These are phyloP conservation scores for Gymnocypris eckloni DNA, from an alignment of 2,797 vertebrate species.

Conservation along the genomic window DNA sequence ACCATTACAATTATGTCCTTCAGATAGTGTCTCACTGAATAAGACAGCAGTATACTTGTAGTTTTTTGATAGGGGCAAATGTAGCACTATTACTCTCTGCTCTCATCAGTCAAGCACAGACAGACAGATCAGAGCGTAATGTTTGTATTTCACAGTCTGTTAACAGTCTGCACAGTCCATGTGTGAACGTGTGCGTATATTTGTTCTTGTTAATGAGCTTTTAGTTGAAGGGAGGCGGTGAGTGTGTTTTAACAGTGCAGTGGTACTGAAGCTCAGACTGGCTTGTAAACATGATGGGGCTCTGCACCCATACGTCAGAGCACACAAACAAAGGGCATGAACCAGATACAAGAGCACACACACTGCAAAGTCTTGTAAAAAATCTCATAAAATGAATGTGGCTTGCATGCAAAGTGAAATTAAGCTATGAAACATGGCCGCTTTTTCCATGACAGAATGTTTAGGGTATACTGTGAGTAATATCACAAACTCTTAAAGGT, in stretches of 20 bases:
- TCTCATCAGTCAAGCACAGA: conserved; percentile 22
- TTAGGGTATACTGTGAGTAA: background rate
- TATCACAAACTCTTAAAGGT: background rate
- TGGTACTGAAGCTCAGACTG: conserved; percentile 36
- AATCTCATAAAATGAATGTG: conserved; percentile 41
- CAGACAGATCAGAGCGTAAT: conserved; percentile 53
- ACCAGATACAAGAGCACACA: background rate
- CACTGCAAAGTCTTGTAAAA: conserved; percentile 30
- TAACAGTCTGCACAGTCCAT: conserved; percentile 60
- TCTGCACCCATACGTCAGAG: conserved; percentile 53
- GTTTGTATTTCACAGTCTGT: conserved; percentile 63
- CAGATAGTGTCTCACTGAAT: conserved; percentile 3
- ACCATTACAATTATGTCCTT: conserved; percentile 3
- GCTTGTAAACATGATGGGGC: conserved; percentile 48
- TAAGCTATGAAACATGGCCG: conserved; percentile 10
- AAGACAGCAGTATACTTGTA: conserved; percentile 21
- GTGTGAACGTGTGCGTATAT: conserved; percentile 28
- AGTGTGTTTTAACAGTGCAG: conserved; percentile 57
- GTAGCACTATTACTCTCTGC: conserved; percentile 4
- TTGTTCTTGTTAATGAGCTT: conserved; percentile 27
- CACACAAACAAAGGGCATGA: conserved; percentile 44
- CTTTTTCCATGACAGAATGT: conserved; percentile 16
- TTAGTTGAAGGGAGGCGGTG: background rate
- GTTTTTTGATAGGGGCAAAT: background rate
- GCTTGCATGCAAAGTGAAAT: conserved; percentile 29